Percentiles rank a stretch among this genome's conserved stretches.
Evolutionary conservation across 2,113 vertebrate species (phyloP).

Genomic region (Muntiacus reevesi): DNA sequence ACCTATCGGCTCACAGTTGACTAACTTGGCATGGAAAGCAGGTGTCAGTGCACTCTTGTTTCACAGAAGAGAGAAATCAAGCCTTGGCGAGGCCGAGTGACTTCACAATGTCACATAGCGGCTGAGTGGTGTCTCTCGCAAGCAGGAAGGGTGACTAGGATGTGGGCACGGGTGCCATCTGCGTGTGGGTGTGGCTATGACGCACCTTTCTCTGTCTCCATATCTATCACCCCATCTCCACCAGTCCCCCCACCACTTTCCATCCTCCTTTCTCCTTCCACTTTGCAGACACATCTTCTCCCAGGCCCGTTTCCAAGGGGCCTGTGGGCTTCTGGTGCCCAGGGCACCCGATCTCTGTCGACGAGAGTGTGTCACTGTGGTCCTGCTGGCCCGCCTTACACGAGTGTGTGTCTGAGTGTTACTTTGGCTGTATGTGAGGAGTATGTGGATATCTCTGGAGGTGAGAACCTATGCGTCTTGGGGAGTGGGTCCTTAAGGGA

Average conservation of each 20-base stretch:
- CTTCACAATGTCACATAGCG: rapidly evolving
- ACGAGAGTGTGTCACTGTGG: background rate
- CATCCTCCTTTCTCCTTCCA: background rate
- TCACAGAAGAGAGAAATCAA: background rate
- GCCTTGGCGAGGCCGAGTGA: background rate
- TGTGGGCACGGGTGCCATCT: background rate
- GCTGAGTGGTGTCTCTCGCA: background rate
- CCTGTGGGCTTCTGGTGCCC: background rate
- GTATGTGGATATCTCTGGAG: background rate
- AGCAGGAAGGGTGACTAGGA: background rate
- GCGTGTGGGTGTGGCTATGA: background rate
- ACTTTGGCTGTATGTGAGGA: background rate
- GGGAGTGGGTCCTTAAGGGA: background rate
- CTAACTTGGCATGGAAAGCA: background rate
- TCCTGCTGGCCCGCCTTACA: background rate
- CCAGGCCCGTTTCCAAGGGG: background rate
- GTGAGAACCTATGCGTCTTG: background rate
- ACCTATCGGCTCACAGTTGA: background rate
- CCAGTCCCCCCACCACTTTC: background rate
- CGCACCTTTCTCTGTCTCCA: background rate
- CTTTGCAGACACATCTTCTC: background rate
- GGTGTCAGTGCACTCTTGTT: background rate
- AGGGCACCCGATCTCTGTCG: background rate
- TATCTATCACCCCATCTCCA: background rate
- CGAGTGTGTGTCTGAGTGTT: background rate